A percentile compares a stretch with the other conserved stretches of the same genome.
These are phyloP conservation scores for Taurulus bubalis DNA, from an alignment of 2,113 vertebrate species.

Conservation along the genomic window DNA sequence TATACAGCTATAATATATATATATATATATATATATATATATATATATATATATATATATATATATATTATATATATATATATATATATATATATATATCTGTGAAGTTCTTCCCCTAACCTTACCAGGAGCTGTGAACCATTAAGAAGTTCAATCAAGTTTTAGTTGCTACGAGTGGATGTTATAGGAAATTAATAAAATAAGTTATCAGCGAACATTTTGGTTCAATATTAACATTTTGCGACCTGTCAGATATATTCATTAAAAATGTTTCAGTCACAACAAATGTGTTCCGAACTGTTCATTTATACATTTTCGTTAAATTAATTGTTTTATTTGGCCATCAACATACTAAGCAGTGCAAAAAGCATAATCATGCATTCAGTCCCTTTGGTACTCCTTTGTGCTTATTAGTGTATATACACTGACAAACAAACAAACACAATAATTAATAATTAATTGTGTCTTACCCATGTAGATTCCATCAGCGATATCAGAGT, in stretches of 20 bases:
- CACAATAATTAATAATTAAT: not conserved
- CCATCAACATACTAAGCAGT: too few species aligned
- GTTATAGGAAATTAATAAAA: too few species aligned
- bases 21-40: not conserved
- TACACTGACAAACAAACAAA: not conserved
- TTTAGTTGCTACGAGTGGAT: too few species aligned
- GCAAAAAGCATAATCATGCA: not conserved
- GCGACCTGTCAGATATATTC: too few species aligned
- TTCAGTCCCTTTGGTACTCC: not conserved
- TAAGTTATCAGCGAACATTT: too few species aligned
- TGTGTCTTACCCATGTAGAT: conserved; percentile 87
- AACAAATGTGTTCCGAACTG: too few species aligned
- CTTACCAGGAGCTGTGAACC: too few species aligned
- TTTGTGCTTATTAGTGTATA: not conserved
- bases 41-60: not conserved
- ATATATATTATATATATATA: not conserved
- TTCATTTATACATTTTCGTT: not conserved
- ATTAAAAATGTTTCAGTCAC: too few species aligned
- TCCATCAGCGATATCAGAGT: conserved; percentile 84
- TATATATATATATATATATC: not conserved
- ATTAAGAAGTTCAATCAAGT: too few species aligned
- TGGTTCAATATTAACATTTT: not conserved
- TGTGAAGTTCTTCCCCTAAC: too few species aligned
- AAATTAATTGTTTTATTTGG: not conserved
- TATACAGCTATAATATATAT: not conserved